Evolutionary conservation across 2,113 vertebrate genomes (phyloP), one percentile per base, ranked within the genome.

Genomic region (Paracanthobrama guichenoti): DNA sequence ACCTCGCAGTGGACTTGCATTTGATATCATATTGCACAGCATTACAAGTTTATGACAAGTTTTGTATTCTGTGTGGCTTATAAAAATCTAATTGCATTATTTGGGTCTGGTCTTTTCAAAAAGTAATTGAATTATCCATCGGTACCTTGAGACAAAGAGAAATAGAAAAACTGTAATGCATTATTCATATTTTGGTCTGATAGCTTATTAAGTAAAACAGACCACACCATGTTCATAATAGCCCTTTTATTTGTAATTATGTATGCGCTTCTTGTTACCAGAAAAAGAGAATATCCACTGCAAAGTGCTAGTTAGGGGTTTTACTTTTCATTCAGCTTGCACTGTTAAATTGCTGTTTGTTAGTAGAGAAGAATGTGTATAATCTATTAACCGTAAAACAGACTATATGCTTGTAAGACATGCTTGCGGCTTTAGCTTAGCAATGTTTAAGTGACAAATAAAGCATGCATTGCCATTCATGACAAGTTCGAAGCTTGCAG

Each of bases 51-150:
- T 55, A 71, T 76, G 86, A 85, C 76, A 82, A 74, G 81, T 87
- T 87, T 86, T 84, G 72, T 79, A 86, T 90, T 89, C 82, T 72
- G 64, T 82, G 76, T 82, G 82, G 59, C 81, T 86, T 81, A 89
- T 86, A 81, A 85, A 86, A 87, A 88, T 86, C 66, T 89, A 89
- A 90, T 87, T 86, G 87, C 83, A 90, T 90, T 90, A 88, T 89
- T 88, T 88, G 82, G 82, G 59, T 83, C 66, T 85, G 59, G 85
- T 87, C 82, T 84, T 67, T 85, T 85, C 67, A 81, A 78, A 86
- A 88, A 76, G 86, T 87, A 90, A 89, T 89, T 88, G 74, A 89
- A 90, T 90, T 87, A 90, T 88, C 87, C 74, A 76, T 28, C 16
- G 85, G 73, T 86, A 79, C 79, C 74, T 82, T 46, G 77, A 62